Evolutionary conservation across 2,888 invertebrate genomes (phyloP), one percentile per base, ranked within the genome.

Genomic region (Lysandra coridon): DNA sequence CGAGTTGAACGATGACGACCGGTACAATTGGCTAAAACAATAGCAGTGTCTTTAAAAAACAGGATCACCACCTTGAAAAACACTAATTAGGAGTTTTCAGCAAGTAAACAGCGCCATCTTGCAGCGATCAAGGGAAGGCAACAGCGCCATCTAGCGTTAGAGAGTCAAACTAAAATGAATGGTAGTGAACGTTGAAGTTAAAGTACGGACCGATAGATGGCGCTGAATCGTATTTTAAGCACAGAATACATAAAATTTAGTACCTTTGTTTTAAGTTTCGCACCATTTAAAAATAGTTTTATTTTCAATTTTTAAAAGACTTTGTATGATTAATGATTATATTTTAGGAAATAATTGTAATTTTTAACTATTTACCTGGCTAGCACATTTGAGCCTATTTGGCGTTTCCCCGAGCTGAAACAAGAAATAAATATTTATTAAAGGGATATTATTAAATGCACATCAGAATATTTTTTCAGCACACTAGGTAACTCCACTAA

Each of bases 1-100:
- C 86, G 98, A 98, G 95, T 98, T 98, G 95, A 98, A 98, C 93
- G 98, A 98, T 89, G 98, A 98, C 90, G 98, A 98, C 90, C 98
- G 97, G 95, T 98, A 98, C 87, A 98, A 96, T 95, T 98, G 98
- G 95, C 98, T 98, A 95, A 83, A 96, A 89, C 89, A 88, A 90
- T 84, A 84, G 85, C 83, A 83, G 83, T 84, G 81, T 82, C 80
- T 83, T 81, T 79, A 75, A 75, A 75, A 17, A 76, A 73, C 75
- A 78, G 53, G 73, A 60, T 33, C 49, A 44, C 64, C 75, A 75
- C 75, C 75, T 75, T 79, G 57, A 53, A 73, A 75, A 79, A 79
- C 23, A 40, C 6, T 49, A 40, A 75, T 62, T 62, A 75, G 33
- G 1, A 75, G 23, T 78, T 64, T 75, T 62, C 30, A 7, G 23